Evolutionary conservation across 1,140 invertebrate species (phyloP).

Genomic region (Macrocentrus cingulum): DNA sequence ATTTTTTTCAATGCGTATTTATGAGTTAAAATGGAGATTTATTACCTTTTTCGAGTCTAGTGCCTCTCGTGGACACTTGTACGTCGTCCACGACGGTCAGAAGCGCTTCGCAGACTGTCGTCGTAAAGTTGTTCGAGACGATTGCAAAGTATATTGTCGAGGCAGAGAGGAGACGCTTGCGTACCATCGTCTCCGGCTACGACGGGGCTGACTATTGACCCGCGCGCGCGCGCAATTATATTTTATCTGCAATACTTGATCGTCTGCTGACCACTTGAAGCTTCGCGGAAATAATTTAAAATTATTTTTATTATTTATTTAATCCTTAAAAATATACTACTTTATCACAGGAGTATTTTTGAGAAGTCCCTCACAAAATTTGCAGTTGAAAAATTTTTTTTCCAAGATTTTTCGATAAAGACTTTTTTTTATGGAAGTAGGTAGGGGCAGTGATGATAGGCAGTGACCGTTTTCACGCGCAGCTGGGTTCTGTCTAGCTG

Average conservation of each 20-base stretch:
- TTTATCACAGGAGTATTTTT: too few relatives aligned
- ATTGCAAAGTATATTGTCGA: not conserved
- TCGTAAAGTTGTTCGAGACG: not conserved
- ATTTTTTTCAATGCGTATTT: too few relatives aligned
- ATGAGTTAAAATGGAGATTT: too few relatives aligned
- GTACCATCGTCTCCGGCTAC: slow-evolving; percentile 44
- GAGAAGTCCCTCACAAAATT: too few relatives aligned
- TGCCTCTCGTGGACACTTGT: slow-evolving; percentile 24
- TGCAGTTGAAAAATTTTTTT: not conserved
- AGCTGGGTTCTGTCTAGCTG: slow-evolving; percentile 3
- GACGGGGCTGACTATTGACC: slow-evolving; percentile 52
- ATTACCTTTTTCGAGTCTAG: too few relatives aligned
- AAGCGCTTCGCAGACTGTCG: slow-evolving; percentile 1
- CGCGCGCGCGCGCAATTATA: slow-evolving; percentile 51
- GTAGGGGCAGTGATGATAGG: not conserved
- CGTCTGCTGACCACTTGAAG: not conserved
- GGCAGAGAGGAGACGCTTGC: slow-evolving; percentile 9
- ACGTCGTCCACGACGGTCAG: not conserved
- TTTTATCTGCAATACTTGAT: slow-evolving; percentile 37
- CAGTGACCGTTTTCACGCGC: not conserved
- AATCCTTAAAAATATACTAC: too few relatives aligned
- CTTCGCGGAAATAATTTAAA: not conserved
- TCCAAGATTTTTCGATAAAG: too few relatives aligned
- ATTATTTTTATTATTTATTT: not conserved
- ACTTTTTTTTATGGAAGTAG: too few relatives aligned